A percentile compares a stretch with the other conserved stretches of the same genome.
Evolutionary conservation across 2,113 vertebrate genomes (phyloP).

Genomic region (Tachysurus fulvidraco): DNA sequence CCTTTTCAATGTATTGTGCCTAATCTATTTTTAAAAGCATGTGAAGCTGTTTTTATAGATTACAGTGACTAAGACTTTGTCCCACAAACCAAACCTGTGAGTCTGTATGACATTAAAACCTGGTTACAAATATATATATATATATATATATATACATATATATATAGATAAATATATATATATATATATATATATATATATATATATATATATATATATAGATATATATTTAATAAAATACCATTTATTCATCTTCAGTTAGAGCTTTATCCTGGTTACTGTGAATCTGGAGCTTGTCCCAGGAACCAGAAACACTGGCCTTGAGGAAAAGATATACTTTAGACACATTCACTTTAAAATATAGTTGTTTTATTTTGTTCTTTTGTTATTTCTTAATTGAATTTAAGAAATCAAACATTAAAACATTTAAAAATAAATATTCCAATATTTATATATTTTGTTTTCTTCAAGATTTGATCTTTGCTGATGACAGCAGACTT

Average conservation of each 20-base stretch:
- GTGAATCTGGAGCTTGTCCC: not conserved
- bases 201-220: too few species aligned
- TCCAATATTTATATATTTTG: too few species aligned
- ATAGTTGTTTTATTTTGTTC: too few species aligned
- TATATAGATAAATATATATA: too few species aligned
- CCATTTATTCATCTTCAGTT: not conserved
- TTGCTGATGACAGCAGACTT: too few species aligned
- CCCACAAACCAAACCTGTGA: not conserved
- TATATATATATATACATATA: too few species aligned
- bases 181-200: too few species aligned
- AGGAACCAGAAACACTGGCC: not conserved
- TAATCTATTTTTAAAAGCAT: conserved; percentile 11
- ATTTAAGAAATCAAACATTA: too few species aligned
- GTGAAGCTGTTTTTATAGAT: not conserved
- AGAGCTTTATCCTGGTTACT: not conserved
- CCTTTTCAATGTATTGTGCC: not conserved
- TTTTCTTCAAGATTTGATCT: too few species aligned
- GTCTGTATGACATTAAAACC: not conserved
- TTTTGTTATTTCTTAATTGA: too few species aligned
- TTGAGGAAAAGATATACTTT: not conserved
- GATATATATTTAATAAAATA: too few species aligned
- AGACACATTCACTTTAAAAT: not conserved
- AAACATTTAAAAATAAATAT: not conserved
- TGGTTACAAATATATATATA: not conserved
- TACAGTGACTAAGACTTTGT: not conserved